Evolutionary conservation across 2,888 invertebrate species (phyloP), one percentile per base, ranked within the genome.

Genomic region (Andrena bucephala): DNA sequence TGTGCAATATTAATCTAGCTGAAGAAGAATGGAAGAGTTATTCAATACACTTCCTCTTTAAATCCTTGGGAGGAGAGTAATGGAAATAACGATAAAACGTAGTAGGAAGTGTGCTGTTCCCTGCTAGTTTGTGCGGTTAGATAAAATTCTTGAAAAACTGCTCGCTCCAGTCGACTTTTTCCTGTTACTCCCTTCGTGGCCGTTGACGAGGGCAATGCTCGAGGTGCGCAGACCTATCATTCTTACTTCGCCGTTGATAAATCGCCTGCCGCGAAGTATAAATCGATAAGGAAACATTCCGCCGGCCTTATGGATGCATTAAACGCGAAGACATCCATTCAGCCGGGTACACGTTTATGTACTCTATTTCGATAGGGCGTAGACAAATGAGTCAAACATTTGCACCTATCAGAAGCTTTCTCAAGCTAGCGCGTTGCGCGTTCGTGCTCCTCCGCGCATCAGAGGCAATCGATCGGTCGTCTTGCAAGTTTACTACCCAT

Each of bases 381-480:
- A 50, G 79, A 79, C 65, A 59, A 70, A 79, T 57, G 77, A 65
- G 69, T 31, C 31, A 31, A 78, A 78, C 68, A 63, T 68, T 63
- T 42, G 33, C 54, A 13, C 16, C 27, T 24, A 20, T 24, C 31
- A 10, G 31, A 27, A 50, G 50, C 42, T 36, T 48, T 69, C 42
- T 42, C 16, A 5, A 42, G 42, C 4, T 42, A 42, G 42, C 42
- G 42, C 42, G 42, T 5, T 42, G 42, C 42, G 42, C 42, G 42
- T 42, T 42, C 5, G 4, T 5, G 16, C 5, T 16, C 13, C 42
- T 42, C 5, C 16, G 42, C 42, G 16, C 42, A 42, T 42, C 42
- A 42, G 42, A 13, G 16, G 16, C 42, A 42, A 42, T 42, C 42
- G 42, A 42, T 42, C 42, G 42, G 4, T 42, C 42, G 42, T 42